phyloP scores from a whole-genome alignment of 2,797 vertebrate species.

The Scleropages formosus region DNA sequence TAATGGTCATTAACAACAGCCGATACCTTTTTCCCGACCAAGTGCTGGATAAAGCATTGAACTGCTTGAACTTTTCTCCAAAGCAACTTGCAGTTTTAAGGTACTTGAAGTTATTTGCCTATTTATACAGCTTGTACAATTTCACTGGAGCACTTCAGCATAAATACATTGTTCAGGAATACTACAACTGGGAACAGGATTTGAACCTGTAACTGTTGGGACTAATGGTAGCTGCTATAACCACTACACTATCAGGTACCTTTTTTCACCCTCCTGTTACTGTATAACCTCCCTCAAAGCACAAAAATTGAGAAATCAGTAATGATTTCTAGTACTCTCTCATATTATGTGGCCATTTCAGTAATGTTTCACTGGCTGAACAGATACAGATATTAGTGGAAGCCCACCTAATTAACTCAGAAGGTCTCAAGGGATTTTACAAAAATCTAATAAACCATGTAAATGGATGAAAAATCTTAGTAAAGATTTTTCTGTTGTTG shows the following conservation, averaged over 20 bases:
- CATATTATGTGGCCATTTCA: slow-evolving; percentile 43
- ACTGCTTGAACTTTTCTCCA: too few species aligned
- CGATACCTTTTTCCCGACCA: too few species aligned
- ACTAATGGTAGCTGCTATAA: not conserved
- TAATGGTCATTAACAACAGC: too few species aligned
- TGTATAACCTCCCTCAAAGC: slow-evolving; percentile 23
- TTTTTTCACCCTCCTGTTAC: slow-evolving; percentile 26
- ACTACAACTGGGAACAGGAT: too few species aligned
- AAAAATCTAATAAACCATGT: slow-evolving; percentile 43
- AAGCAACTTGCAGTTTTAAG: too few species aligned
- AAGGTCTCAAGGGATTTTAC: slow-evolving; percentile 48
- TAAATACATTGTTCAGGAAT: too few species aligned
- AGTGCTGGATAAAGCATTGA: too few species aligned
- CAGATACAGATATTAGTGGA: slow-evolving; percentile 55
- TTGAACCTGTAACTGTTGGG: too few species aligned
- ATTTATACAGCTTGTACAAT: too few species aligned
- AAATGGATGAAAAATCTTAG: slow-evolving; percentile 30
- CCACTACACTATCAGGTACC: not conserved
- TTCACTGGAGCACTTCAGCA: too few species aligned
- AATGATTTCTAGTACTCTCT: slow-evolving; percentile 31
- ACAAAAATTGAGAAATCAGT: slow-evolving; percentile 42
- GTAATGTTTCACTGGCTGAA: slow-evolving; percentile 57
- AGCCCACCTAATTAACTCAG: slow-evolving; percentile 58
- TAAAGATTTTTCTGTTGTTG: slow-evolving; percentile 4
- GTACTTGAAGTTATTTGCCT: too few species aligned